Percentiles rank a stretch among this genome's conserved stretches.
phyloP scores from a whole-genome alignment of 2,797 vertebrate species.

The Gobio occitaniae region DNA sequence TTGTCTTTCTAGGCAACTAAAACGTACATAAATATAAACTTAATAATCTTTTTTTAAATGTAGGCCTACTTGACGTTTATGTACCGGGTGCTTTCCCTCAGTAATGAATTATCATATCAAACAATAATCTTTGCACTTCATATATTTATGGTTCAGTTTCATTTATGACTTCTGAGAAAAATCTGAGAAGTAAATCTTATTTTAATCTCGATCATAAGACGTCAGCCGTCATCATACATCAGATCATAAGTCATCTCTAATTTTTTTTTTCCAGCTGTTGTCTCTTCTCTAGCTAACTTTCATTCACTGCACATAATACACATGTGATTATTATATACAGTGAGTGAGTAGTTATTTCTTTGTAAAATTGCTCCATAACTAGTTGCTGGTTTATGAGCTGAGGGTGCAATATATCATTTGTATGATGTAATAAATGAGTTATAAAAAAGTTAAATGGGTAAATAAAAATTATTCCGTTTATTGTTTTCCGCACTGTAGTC shows the following conservation, averaged over 20 bases:
- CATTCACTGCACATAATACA: background rate
- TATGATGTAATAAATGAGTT: background rate
- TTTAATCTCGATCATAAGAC: background rate
- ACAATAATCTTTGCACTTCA: background rate
- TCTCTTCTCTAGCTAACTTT: background rate
- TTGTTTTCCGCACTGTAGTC: background rate
- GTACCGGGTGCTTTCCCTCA: background rate
- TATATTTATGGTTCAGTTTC: background rate
- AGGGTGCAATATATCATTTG: background rate
- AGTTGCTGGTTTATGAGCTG: conserved; percentile 2
- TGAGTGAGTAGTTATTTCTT: background rate
- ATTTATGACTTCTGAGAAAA: background rate
- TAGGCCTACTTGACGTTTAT: background rate
- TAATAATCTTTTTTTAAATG: background rate
- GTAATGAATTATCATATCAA: background rate
- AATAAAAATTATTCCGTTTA: background rate
- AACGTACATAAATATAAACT: background rate
- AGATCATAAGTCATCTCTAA: background rate
- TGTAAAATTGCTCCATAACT: background rate
- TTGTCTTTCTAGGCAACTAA: background rate
- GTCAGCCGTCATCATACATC: background rate
- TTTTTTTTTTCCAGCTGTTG: background rate
- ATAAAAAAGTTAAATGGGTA: background rate
- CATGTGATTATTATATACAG: background rate
- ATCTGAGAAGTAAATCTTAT: background rate